Base-by-base conservation (phyloP, 2,888 invertebrate genomes). In the Blomia tropicalis region DNA sequence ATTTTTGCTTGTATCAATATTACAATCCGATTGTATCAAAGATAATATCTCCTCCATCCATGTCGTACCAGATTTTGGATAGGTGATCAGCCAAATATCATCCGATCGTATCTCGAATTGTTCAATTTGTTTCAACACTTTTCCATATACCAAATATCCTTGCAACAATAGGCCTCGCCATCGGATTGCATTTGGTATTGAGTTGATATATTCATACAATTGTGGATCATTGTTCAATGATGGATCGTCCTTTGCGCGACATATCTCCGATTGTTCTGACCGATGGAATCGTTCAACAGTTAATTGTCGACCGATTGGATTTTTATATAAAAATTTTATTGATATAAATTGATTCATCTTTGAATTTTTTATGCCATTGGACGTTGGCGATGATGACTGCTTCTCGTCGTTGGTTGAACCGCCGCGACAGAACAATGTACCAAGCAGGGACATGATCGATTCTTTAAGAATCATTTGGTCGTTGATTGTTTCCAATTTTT, bases 1-100 rank as follows among this genome's bases (percentile, higher is more conserved):
- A 56, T 69, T 66, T 32, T 66, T 67, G 17, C 73, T 71, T n/a
- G 65, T 68, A 17, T 70, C 44, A n/a, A 62, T 44, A 23, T 62
- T 27, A 19, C 54, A 54, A 29, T 62, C 29, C 19, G 53, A 32
- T 27, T 71, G 68, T 14, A 76, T 70, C 30, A 75, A 69, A 67
- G 74, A 76, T 0, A 73, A 68, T 17, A 76, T 70, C 65, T 76
- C 76, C 60, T 73, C 73, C 59, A 74, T 70, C 75, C 75, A 76
- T 17, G 76, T 76, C 25, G 75, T 75, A 11, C 75, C 76, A 69
- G 89, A 87, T 70, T 90, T 81, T 0, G 91, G 90, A 76, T 84
- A 89, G 11, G 89, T 89, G 51, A 86, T 81, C 73, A 90, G 78
- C 83, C 89, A 88, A 0, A 87, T 81, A 72, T 91, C 90, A 68